Percentiles rank a stretch among this genome's conserved stretches.
Conservation (phyloP, 1,140 invertebrate species). For the Bombus waltoni region DNA sequence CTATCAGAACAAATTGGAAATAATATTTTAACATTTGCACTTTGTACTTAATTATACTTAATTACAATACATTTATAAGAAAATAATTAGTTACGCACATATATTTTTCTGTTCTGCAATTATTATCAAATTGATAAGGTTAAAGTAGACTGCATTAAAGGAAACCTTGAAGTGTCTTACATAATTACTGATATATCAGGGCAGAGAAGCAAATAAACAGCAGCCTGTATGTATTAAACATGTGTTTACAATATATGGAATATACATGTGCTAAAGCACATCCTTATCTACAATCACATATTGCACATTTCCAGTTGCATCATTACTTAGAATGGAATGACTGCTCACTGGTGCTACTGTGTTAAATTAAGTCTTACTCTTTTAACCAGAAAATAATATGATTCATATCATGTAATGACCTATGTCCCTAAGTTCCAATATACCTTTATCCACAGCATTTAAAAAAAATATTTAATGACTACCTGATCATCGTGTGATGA, state of each 20-base stretch:
- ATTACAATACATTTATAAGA: background rate
- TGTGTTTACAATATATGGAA: constrained; percentile 37
- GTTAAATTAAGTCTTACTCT: constrained; percentile 63
- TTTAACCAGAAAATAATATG: background rate
- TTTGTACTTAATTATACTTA: constrained; percentile 23
- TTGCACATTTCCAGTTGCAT: constrained; percentile 77
- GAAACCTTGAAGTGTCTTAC: constrained; percentile 68
- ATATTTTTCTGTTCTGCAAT: background rate
- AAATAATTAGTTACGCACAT: constrained; percentile 25
- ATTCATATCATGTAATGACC: constrained; percentile 1
- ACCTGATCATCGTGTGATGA: constrained; percentile 78
- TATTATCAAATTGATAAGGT: constrained; percentile 61
- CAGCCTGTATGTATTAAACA: constrained; percentile 36
- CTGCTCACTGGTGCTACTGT: constrained; percentile 71
- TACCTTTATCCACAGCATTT: background rate
- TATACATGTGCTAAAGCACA: constrained; percentile 53
- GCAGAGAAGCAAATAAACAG: constrained; percentile 61
- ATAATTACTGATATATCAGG: constrained; percentile 69
- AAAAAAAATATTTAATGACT: constrained; percentile 44
- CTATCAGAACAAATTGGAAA: background rate
- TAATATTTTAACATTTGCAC: constrained; percentile 1
- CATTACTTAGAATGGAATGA: constrained; percentile 75
- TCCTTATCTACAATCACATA: constrained; percentile 78
- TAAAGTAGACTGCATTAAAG: constrained; percentile 60
- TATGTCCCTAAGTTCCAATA: background rate